A percentile compares a stretch with the other conserved stretches of the same genome.
Conservation (phyloP, 35 echinoderm and acorn worm genomes). For the Heliocidaris erythrogramma region DNA sequence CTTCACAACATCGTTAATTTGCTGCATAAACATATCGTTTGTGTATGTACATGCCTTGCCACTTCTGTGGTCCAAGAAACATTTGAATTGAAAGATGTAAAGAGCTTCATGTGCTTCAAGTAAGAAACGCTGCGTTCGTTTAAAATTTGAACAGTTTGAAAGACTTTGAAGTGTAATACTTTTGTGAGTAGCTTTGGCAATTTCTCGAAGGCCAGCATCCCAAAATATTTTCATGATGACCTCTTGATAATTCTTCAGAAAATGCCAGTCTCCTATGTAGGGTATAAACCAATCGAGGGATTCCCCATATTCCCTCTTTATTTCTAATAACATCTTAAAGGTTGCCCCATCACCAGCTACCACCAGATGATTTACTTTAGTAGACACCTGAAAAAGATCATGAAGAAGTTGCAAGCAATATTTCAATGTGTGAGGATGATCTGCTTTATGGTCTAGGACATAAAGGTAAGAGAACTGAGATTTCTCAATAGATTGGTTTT, state of each 20-base stretch:
- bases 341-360: conserved; percentile 72
- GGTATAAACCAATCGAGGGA: conserved; percentile 65
- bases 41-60: background rate
- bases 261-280: conserved; percentile 77
- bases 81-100: background rate
- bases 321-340: conserved; percentile 30
- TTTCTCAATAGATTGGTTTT: background rate
- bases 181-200: background rate
- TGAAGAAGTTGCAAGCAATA: background rate
- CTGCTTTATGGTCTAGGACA: background rate
- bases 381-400: background rate
- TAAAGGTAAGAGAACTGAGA: background rate
- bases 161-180: background rate
- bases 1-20: background rate
- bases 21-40: background rate
- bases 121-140: background rate
- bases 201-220: background rate
- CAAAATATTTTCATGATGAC: background rate
- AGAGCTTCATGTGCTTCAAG: background rate
- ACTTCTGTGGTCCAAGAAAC: background rate
- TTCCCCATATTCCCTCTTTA: conserved; percentile 65
- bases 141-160: conserved; percentile 13
- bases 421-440: background rate
- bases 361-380: conserved; percentile 48
- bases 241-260: conserved; percentile 70